Conservation (phyloP, 2,888 invertebrate genomes). For the Pimpla rufipes region DNA sequence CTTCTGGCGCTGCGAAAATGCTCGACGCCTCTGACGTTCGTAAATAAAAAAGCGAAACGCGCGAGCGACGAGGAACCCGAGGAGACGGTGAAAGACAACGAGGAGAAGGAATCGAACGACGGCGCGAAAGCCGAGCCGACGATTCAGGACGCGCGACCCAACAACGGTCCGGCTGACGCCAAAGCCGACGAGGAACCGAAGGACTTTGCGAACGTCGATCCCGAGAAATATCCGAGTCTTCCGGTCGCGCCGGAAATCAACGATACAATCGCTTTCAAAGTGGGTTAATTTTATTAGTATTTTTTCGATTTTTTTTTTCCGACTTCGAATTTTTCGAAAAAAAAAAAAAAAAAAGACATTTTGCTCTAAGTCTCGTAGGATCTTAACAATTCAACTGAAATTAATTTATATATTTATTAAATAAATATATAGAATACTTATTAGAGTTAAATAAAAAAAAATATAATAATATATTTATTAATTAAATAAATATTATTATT, state of each 20-base stretch:
- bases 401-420: no score
- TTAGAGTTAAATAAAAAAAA: no score
- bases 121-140: background rate
- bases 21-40: constrained; percentile 42
- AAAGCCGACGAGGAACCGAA: background rate
- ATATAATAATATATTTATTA: no score
- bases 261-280: constrained; percentile 77
- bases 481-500: no score
- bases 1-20: constrained; percentile 49
- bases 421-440: no score
- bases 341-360: background rate
- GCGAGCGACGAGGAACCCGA: background rate
- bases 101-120: background rate
- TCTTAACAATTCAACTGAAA: no score
- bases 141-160: background rate
- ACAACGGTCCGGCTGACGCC: background rate
- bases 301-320: no score
- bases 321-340: background rate
- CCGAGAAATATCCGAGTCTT: constrained; percentile 61
- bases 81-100: background rate
- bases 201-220: constrained; percentile 57
- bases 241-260: constrained; percentile 59
- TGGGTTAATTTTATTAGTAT: constrained; percentile 62
- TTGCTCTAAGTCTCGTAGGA: no score
- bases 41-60: constrained; percentile 40